These are phyloP conservation scores for Drosophila mauritiana DNA, from an alignment of 1,140 invertebrate species.

Conservation along the genomic window DNA sequence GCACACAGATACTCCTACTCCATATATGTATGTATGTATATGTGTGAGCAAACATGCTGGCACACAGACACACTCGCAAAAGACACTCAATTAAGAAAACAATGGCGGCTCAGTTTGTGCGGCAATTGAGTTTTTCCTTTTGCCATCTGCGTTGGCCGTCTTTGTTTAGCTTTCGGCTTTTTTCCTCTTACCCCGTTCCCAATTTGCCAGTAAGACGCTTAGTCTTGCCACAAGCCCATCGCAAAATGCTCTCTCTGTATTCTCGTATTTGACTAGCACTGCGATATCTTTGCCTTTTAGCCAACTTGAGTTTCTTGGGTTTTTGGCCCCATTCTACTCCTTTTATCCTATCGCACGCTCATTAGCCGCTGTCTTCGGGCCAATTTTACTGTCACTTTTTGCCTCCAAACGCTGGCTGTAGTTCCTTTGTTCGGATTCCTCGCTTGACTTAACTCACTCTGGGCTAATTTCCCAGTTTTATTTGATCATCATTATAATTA, in stretches of 20 bases:
- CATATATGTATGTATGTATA: neutral
- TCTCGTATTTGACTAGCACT: constrained; percentile 45
- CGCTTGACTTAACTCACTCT: constrained; percentile 30
- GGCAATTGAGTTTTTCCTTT: constrained; percentile 52
- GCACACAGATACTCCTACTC: constrained; percentile 1
- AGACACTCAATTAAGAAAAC: constrained; percentile 66
- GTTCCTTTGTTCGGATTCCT: constrained; percentile 27
- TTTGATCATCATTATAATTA: constrained; percentile 47
- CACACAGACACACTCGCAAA: constrained; percentile 4
- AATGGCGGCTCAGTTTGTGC: constrained; percentile 53
- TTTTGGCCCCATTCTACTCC: neutral
- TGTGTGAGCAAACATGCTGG: constrained; percentile 31
- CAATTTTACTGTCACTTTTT: constrained; percentile 51
- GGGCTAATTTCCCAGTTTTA: constrained; percentile 29
- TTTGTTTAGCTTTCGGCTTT: constrained; percentile 44
- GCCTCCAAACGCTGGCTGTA: constrained; percentile 14
- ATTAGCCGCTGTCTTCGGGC: constrained; percentile 48
- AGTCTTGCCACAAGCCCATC: constrained; percentile 33
- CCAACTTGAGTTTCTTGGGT: constrained; percentile 4
- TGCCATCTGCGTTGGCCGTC: constrained; percentile 30
- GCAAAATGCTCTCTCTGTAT: neutral
- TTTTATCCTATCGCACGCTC: constrained; percentile 21
- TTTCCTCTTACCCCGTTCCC: constrained; percentile 15
- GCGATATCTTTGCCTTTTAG: constrained; percentile 11
- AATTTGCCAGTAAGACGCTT: constrained; percentile 37